Evolutionary conservation across 2,888 invertebrate genomes (phyloP), one percentile per base, ranked within the genome.

Genomic region (Sesia bembeciformis): DNA sequence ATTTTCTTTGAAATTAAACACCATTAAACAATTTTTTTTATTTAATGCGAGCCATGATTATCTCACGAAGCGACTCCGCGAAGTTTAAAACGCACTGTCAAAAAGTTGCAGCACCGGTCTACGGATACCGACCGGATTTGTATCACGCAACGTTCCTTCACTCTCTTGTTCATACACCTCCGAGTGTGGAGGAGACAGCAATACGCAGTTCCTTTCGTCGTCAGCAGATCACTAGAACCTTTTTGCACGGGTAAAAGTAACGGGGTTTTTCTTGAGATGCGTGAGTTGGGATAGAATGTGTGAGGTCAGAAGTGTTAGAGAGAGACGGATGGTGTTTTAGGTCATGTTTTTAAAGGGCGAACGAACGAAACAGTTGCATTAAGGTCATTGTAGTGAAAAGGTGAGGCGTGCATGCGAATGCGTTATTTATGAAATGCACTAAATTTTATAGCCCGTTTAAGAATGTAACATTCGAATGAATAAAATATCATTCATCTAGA

Each of bases 211-310:
- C 57, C 56, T 43, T 52, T 53, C 62, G 66, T 57, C 61, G 56
- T 42, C 6, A 58, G 66, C 52, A 56, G 68, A 67, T 71, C 66
- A 76, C 82, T 89, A 82, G 70, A 81, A 79, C 87, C 88, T 89
- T 88, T 87, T 87, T 84, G 88, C 86, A 83, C 77, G 68, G 83
- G 87, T 87, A 90, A 89, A 90, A 89, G 89, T 90, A 90, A 90
- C 90, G 90, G 89, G 76, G 79, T 74, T 78, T 87, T 84, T 84
- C 84, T 86, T 84, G 72, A 87, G 88, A 88, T 88, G 82, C 78
- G 81, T 81, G 80, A 80, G 74, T 57, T 70, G 89, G 84, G 81
- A 87, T 64, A 62, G 70, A 61, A 63, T 58, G 69, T 73, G 63
- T 57, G 68, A 72, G 78, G 76, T 78, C 74, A 75, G 59, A 55